Evolutionary conservation across 2,113 vertebrate genomes (phyloP).

Genomic region (Alligator mississippiensis): DNA sequence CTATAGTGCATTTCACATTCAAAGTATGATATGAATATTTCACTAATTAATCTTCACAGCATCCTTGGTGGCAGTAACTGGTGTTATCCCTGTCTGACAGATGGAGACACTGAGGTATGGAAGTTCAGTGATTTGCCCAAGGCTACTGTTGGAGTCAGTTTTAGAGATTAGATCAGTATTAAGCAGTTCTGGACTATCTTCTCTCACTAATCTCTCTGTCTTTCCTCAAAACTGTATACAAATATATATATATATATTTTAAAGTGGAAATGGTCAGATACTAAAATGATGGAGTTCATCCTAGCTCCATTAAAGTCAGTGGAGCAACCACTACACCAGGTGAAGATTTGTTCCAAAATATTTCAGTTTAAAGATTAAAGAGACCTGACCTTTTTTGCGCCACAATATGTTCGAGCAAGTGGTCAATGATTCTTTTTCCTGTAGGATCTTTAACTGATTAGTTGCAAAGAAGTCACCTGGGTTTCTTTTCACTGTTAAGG

Average conservation of each 20-base stretch:
- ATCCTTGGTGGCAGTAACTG: background rate
- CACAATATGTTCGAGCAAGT: background rate
- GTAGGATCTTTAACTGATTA: constrained; percentile 29
- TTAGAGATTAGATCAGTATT: background rate
- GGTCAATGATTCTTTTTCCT: background rate
- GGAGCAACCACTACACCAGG: background rate
- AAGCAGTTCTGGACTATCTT: background rate
- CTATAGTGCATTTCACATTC: background rate
- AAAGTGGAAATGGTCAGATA: background rate
- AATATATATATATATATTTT: background rate
- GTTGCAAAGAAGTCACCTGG: background rate
- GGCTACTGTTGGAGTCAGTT: background rate
- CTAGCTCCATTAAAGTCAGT: background rate
- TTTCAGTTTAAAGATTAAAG: background rate
- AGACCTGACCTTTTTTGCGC: background rate
- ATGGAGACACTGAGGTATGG: background rate
- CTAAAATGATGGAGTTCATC: background rate
- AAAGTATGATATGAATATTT: background rate
- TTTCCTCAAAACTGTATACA: background rate
- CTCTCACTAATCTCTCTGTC: background rate
- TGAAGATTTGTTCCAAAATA: background rate
- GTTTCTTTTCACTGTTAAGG: background rate
- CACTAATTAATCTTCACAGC: constrained; percentile 54
- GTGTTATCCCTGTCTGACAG: constrained; percentile 33
- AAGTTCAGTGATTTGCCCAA: background rate